Evolutionary conservation across 1,140 invertebrate genomes (phyloP).

Genomic region (Scaptomyza hsui): DNA sequence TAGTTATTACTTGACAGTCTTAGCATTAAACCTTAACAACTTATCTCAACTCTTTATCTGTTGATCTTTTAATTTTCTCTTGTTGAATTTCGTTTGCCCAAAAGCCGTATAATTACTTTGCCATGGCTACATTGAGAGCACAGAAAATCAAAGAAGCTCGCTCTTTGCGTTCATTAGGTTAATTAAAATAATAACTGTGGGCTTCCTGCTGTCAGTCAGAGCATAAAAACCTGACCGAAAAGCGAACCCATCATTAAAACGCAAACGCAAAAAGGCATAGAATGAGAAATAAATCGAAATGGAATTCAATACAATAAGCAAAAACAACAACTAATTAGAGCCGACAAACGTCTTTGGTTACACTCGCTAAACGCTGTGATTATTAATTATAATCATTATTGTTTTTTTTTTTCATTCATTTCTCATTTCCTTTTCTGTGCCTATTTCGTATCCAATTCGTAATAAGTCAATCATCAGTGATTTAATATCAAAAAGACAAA

Average conservation of each 20-base stretch:
- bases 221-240: slow-evolving; percentile 7
- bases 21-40: not conserved
- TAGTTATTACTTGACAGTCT: not conserved
- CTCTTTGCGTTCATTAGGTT: slow-evolving; percentile 66
- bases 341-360: slow-evolving; percentile 59
- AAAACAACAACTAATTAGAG: slow-evolving; percentile 33
- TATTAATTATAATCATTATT: slow-evolving; percentile 46
- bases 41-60: not conserved
- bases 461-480: slow-evolving; percentile 70
- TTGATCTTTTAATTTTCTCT: not conserved
- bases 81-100: not conserved
- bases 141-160: slow-evolving; percentile 3
- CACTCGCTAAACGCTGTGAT: slow-evolving; percentile 61
- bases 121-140: slow-evolving; percentile 20
- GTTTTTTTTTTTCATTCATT: slow-evolving; percentile 13
- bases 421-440: slow-evolving; percentile 36
- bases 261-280: slow-evolving; percentile 18
- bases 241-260: slow-evolving; percentile 58
- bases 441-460: slow-evolving; percentile 41
- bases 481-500: slow-evolving; percentile 29
- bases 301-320: slow-evolving; percentile 3
- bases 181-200: slow-evolving; percentile 73
- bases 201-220: slow-evolving; percentile 63
- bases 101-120: slow-evolving; percentile 12
- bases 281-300: slow-evolving; percentile 30